Evolutionary conservation across 2,797 vertebrate genomes (phyloP).

Genomic region (Danio albolineatus): DNA sequence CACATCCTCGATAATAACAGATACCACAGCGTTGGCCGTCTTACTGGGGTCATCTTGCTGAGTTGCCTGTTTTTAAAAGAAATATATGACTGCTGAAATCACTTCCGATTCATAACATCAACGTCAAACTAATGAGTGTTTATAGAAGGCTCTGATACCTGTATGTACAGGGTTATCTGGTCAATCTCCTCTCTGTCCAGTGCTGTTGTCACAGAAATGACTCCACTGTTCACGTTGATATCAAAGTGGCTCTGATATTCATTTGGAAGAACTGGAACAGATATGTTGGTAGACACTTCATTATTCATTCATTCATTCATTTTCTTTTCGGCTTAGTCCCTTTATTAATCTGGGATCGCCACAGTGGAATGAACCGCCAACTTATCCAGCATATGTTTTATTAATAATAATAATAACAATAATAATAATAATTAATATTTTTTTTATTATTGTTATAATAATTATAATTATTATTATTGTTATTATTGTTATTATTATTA

Average conservation of each 20-base stretch:
- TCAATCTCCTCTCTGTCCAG: conserved; percentile 79
- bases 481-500: too few relatives aligned
- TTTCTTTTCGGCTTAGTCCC: too few relatives aligned
- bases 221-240: conserved; percentile 68
- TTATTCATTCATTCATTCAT: too few relatives aligned
- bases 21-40: conserved; percentile 71
- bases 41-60: conserved; percentile 77
- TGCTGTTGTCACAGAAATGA: conserved; percentile 65
- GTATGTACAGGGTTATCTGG: conserved; percentile 70
- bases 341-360: too few relatives aligned
- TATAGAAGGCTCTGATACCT: conserved; percentile 67
- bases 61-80: conserved; percentile 66
- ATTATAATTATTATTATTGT: too few relatives aligned
- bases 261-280: conserved; percentile 72
- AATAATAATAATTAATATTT: too few relatives aligned
- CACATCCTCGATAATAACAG: conserved; percentile 74
- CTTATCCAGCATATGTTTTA: too few relatives aligned
- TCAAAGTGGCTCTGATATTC: conserved; percentile 63
- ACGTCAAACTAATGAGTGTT: not conserved
- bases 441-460: too few relatives aligned
- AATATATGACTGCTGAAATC: not conserved
- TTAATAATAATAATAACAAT: too few relatives aligned
- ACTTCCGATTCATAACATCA: not conserved
- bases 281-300: not conserved
- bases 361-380: too few relatives aligned